Base-by-base conservation (phyloP, 92 coral and sea anemone species). In the Paramuricea clavata region DNA sequence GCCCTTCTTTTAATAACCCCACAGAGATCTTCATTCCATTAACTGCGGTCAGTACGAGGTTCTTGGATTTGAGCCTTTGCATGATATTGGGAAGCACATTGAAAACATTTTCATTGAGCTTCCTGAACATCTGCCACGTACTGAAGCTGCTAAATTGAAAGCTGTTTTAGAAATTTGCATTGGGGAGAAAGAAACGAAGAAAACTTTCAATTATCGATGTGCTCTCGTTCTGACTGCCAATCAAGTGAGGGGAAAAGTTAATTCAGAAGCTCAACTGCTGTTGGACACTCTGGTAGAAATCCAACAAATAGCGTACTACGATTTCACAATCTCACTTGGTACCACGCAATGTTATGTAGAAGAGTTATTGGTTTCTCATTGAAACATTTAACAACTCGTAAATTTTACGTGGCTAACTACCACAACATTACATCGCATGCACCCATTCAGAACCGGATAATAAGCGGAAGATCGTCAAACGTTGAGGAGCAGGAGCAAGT, bases 401-500 rank as follows among this genome's bases (percentile, higher is more conserved):
- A 36, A 36, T 36, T 36, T 36, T 36, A 36, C 42, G 42, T 3
- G 3, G 42, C 8, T 8, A 2, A 36, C 42, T 36, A 2, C 42
- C 42, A 36, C 42, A 36, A 36, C 42, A 76, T 90, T n/a, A 42
- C 52, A 26, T 8, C 49, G 13, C 93, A 74, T 47, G 83, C 85
- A 23, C 81, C 89, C 0, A 15, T 87, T 12, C 91, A 76, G 35
- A 69, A 74, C 2, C 86, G 91, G 41, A 25, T 87, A 32, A 69
- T 71, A 4, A 34, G 81, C 52, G 92, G 89, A 0, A 32, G 76
- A 27, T 60, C 89, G 0, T 26, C 54, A 13, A 79, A 86, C 79
- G 81, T 89, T n/a, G 86, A 82, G 36, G 89, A 76, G 11, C 74
- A 86, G 15, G 93, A 90, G 32, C 47, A 83, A 31, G n/a, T 64